Conservation (phyloP, 2,797 vertebrate species). For the Pitangus sulphuratus region DNA sequence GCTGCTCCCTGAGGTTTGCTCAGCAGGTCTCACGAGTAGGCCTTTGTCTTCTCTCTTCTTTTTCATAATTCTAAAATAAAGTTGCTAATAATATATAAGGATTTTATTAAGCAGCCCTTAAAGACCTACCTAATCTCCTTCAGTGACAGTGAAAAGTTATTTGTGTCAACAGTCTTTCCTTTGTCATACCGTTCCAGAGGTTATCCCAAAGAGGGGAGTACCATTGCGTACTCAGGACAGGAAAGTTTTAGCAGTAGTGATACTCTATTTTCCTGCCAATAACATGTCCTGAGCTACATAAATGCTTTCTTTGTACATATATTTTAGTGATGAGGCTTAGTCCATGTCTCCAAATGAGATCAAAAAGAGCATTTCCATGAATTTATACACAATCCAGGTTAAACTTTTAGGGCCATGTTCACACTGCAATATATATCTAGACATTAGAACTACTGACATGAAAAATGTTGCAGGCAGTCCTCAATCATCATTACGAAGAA, state of each 20-base stretch:
- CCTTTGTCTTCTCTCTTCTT: background rate
- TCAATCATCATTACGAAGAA: background rate
- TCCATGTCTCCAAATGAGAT: background rate
- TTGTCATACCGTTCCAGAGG: background rate
- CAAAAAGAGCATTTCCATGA: background rate
- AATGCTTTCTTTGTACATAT: background rate
- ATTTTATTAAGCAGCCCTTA: background rate
- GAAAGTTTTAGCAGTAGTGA: background rate
- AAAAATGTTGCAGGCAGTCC: background rate
- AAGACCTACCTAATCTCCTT: background rate
- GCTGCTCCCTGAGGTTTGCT: background rate
- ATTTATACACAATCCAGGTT: background rate
- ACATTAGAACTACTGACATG: background rate
- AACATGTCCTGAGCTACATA: background rate
- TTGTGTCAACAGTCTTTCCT: background rate
- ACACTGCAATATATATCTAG: background rate
- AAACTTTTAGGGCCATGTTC: background rate
- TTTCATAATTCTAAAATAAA: background rate
- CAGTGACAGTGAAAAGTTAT: background rate
- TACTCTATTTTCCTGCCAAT: background rate
- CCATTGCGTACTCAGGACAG: background rate
- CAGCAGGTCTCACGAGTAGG: background rate
- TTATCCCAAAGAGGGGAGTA: background rate
- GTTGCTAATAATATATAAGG: background rate
- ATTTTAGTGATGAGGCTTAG: background rate